Percentiles rank a stretch among this genome's conserved stretches.
Conservation (phyloP, 2,113 vertebrate genomes). For the Balaeniceps rex region DNA sequence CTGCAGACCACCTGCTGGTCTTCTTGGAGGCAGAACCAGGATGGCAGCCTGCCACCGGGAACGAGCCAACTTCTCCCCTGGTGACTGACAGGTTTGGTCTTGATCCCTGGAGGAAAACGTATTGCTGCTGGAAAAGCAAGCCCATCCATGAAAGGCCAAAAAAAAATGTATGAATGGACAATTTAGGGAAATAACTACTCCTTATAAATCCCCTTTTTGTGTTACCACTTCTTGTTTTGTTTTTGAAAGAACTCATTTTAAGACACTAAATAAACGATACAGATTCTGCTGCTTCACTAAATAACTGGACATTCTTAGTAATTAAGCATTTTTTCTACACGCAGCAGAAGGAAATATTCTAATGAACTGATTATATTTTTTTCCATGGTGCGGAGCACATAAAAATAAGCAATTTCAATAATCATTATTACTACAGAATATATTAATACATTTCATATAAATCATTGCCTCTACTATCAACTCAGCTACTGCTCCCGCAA, state of each 20-base stretch:
- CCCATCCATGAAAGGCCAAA: background rate
- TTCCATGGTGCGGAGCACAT: background rate
- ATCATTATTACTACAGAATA: slow-evolving; percentile 43
- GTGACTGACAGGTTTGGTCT: slow-evolving; percentile 41
- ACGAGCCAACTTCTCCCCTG: slow-evolving; percentile 13
- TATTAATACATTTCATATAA: slow-evolving; percentile 67
- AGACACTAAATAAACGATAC: background rate
- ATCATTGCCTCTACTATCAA: slow-evolving; percentile 66
- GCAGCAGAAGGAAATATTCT: slow-evolving; percentile 13
- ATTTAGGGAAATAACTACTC: background rate
- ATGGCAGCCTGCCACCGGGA: background rate
- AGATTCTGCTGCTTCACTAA: background rate
- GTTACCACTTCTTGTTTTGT: background rate
- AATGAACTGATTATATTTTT: background rate
- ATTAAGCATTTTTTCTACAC: slow-evolving; percentile 33
- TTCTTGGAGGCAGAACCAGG: background rate
- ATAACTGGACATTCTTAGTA: slow-evolving; percentile 21
- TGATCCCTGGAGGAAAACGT: background rate
- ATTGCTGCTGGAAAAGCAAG: slow-evolving; percentile 9
- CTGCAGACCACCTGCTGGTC: background rate
- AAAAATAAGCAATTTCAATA: slow-evolving; percentile 46
- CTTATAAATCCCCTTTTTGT: background rate
- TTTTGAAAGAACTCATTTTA: background rate
- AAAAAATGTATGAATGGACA: slow-evolving; percentile 1
- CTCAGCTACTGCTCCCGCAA: slow-evolving; percentile 65